These are phyloP conservation scores for Sminthurinus aureus DNA, from an alignment of 2,888 invertebrate genomes.

Conservation along the genomic window DNA sequence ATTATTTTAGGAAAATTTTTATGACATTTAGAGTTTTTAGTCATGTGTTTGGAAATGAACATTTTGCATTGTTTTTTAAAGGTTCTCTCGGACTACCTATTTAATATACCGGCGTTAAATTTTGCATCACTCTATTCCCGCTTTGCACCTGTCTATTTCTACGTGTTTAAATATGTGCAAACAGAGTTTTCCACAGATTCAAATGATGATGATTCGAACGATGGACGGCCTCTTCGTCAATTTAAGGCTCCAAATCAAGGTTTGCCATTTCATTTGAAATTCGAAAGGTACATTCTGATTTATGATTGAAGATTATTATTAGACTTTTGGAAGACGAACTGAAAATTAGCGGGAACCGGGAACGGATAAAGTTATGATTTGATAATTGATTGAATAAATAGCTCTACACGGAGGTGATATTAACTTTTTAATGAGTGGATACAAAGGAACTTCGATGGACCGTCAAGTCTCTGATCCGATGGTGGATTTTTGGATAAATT, in stretches of 20 bases:
- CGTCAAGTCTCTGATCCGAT: conserved; percentile 43
- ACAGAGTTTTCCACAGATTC: neutral
- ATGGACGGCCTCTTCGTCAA: neutral
- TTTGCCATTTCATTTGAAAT: no score
- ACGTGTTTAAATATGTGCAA: conserved; percentile 52
- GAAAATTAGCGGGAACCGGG: no score
- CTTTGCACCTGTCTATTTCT: conserved; percentile 54
- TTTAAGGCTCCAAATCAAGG: conserved; percentile 25
- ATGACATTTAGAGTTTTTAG: no score
- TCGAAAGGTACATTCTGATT: no score
- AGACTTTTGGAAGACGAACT: no score
- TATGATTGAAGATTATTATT: no score
- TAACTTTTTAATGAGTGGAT: conserved; percentile 46
- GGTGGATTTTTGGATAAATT: conserved; percentile 51
- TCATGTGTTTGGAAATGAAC: neutral
- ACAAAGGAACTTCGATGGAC: conserved; percentile 48
- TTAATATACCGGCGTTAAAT: conserved; percentile 50
- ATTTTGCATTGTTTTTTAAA: conserved; percentile 8
- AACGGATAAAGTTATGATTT: neutral
- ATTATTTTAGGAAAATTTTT: no score
- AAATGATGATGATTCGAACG: neutral
- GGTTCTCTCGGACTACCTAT: conserved; percentile 52
- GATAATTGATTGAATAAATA: conserved; percentile 14
- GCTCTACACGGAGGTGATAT: conserved; percentile 53
- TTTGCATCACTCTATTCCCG: conserved; percentile 52